Base-by-base conservation (phyloP, 2,113 vertebrate species). In the Festucalex cinctus region DNA sequence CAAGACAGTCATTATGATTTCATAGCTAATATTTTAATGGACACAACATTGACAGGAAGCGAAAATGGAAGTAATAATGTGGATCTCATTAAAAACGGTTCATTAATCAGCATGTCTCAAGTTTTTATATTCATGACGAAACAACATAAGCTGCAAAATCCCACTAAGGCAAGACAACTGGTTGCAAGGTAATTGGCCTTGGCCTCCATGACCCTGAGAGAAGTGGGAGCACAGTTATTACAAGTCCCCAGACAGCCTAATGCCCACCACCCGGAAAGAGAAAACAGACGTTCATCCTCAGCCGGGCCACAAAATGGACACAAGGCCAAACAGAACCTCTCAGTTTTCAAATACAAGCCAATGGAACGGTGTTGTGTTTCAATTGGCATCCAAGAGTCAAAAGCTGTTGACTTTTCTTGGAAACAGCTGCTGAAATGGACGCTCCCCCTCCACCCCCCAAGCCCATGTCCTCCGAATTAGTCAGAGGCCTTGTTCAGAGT, bases 351-450 rank as follows among this genome's bases (percentile, higher is more conserved):
- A 78, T 75, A 17, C 66, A 65, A 77, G 60, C 51, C 63, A 68
- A 76, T 79, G 83, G 74, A 83, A 88, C 54, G 75, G 64, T 81
- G 69, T 85, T 74, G 49, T 36, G 24, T 89, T 86, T 76, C 81
- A 57, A 69, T 37, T 77, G 72, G 70, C 75, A 86, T 88, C 73
- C 77, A 74, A 64, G 72, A 82, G 67, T 83, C 85, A 91, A 82
- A 88, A 65, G 51, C 53, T 32, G 70, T 81, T 83, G 79, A 82
- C 71, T 87, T 88, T 79, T 86, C 87, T 84, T 56, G 68, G 69
- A 83, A 85, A 84, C 83, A 87, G 81, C 75, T 85, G 83, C 80
- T 82, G 63, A 86, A 80, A 88, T 71, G 65, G 73, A 71, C 59
- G 36, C 74, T 78, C 66, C 28, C 19, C n/a, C n/a, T n/a, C n/a